Evolutionary conservation across 2,113 vertebrate species (phyloP).

Genomic region (Opisthocomus hoazin): DNA sequence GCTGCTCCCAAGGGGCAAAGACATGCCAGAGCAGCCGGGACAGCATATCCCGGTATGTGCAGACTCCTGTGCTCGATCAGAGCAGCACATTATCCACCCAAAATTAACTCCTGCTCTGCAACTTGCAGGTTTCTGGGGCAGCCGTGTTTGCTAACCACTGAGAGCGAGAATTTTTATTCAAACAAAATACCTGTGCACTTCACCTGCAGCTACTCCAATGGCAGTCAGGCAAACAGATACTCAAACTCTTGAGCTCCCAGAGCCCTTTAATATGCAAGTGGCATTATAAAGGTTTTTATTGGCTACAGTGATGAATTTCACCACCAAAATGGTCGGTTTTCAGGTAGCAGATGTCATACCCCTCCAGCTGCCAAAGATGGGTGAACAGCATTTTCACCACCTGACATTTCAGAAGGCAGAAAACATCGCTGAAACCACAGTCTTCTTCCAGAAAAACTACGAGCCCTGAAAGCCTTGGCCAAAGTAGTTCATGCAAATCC

Average conservation of each 20-base stretch:
- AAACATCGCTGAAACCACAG: background rate
- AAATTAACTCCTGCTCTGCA: background rate
- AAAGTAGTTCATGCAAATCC: background rate
- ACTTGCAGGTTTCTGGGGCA: background rate
- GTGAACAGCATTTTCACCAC: background rate
- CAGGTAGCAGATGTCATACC: background rate
- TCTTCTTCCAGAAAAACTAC: background rate
- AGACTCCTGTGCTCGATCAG: background rate
- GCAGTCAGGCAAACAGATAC: background rate
- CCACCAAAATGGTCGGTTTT: background rate
- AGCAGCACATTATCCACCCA: background rate
- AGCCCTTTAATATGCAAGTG: background rate
- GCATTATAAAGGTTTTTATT: background rate
- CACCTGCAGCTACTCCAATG: background rate
- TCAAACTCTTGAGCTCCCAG: background rate
- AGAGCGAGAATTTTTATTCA: background rate
- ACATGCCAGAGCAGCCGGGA: background rate
- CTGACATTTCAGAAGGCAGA: background rate
- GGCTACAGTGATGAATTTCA: background rate
- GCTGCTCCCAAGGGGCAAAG: background rate
- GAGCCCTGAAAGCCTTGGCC: background rate
- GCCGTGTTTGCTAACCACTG: background rate
- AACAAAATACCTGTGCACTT: background rate
- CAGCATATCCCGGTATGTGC: fast-evolving
- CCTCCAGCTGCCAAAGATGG: background rate